phyloP scores from a whole-genome alignment of 2,888 invertebrate genomes.

The Pollenia angustigena region DNA sequence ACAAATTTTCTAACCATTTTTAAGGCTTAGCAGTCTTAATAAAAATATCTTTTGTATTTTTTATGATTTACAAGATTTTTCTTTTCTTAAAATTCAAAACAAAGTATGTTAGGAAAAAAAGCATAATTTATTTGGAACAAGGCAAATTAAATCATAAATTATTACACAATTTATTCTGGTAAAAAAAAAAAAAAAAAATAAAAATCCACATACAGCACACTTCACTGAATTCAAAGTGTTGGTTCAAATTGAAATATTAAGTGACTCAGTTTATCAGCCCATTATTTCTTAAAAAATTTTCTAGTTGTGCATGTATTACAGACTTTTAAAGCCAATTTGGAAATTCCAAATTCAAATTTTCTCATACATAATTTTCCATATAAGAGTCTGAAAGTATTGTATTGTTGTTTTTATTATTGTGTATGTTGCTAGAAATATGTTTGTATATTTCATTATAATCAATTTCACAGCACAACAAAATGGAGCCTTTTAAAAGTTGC shows the following conservation, averaged over 20 bases:
- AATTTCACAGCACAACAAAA: too few species aligned
- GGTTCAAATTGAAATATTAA: conserved; percentile 2
- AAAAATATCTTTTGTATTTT: conserved; percentile 26
- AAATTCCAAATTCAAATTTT: background rate
- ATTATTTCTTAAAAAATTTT: background rate
- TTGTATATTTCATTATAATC: too few species aligned
- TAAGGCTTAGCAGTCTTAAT: conserved; percentile 19
- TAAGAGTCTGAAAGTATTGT: background rate
- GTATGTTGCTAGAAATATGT: too few species aligned
- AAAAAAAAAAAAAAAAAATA: background rate
- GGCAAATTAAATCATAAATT: conserved; percentile 61
- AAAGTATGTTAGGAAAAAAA: background rate
- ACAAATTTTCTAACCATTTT: conserved; percentile 23
- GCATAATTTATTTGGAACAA: conserved; percentile 48
- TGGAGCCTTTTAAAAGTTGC: too few species aligned
- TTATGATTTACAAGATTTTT: conserved; percentile 29
- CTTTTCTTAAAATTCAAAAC: conserved; percentile 3
- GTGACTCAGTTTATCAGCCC: conserved; percentile 2
- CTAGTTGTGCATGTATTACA: background rate
- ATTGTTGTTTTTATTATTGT: too few species aligned
- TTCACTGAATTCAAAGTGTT: background rate
- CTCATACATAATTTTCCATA: background rate
- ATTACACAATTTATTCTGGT: conserved; percentile 34
- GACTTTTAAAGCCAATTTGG: background rate
- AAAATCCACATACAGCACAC: background rate